phyloP scores from a whole-genome alignment of 2,113 vertebrate species.

The Pleuronectes platessa region DNA sequence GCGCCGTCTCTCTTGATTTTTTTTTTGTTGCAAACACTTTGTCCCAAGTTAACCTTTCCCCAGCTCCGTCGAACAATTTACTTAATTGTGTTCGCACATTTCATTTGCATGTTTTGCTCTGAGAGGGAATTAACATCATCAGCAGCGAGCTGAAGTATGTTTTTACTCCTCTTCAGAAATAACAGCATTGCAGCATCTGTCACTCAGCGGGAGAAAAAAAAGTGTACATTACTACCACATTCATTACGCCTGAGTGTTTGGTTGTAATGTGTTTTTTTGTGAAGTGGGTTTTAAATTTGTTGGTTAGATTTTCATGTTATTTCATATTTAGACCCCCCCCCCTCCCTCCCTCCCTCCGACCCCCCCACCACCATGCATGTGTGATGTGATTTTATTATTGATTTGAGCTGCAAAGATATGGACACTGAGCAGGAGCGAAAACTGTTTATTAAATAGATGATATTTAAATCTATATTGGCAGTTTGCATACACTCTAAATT shows the following conservation, averaged over 20 bases:
- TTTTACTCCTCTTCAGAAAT: constrained; percentile 81
- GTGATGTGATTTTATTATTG: constrained; percentile 34
- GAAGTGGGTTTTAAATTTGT: constrained; percentile 70
- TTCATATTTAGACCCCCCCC: constrained; percentile 30
- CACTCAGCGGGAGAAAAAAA: constrained; percentile 51
- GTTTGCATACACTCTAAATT: background rate
- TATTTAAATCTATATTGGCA: constrained; percentile 7
- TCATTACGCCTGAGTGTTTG: constrained; percentile 79
- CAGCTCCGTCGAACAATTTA: constrained; percentile 68
- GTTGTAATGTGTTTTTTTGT: constrained; percentile 72
- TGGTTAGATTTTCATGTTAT: constrained; percentile 43
- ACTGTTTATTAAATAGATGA: constrained; percentile 8
- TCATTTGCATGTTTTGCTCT: constrained; percentile 81
- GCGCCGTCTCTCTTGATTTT: constrained; percentile 24
- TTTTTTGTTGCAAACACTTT: constrained; percentile 55
- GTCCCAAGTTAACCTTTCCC: constrained; percentile 62
- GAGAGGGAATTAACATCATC: constrained; percentile 81
- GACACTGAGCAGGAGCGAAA: constrained; percentile 15
- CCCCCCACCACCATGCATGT: constrained; percentile 8
- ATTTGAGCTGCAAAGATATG: constrained; percentile 27
- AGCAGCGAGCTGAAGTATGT: constrained; percentile 79
- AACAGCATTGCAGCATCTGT: constrained; percentile 68
- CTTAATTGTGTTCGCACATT: constrained; percentile 73
- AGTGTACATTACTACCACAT: constrained; percentile 68
- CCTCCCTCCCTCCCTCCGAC: background rate